These are phyloP conservation scores for Laothoe populi DNA, from an alignment of 2,888 invertebrate species.

Conservation along the genomic window DNA sequence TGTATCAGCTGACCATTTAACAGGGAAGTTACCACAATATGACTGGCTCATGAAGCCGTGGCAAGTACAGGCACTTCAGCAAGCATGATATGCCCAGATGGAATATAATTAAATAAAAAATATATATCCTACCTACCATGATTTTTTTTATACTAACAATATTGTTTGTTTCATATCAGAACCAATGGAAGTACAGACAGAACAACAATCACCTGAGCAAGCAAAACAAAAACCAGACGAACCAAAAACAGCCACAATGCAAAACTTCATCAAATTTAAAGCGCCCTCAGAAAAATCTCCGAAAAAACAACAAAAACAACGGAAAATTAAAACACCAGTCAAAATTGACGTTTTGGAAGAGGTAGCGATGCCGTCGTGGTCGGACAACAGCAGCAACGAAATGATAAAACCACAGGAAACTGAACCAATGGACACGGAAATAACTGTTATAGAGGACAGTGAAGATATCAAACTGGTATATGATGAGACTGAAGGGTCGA, in stretches of 20 bases:
- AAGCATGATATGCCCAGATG: too few relatives aligned
- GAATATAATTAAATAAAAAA: too few relatives aligned
- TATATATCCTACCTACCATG: too few relatives aligned
- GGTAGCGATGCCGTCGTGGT: conserved; percentile 80
- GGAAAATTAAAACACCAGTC: conserved; percentile 66
- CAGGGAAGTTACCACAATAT: too few relatives aligned
- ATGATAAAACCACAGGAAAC: conserved; percentile 58
- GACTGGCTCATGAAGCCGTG: too few relatives aligned
- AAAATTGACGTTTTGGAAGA: conserved; percentile 74
- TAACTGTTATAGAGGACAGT: conserved; percentile 68
- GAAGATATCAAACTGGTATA: conserved; percentile 86
- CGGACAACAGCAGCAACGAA: conserved; percentile 75
- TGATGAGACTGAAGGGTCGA: conserved; percentile 71
- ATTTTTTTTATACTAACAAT: background rate
- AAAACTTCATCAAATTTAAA: conserved; percentile 73
- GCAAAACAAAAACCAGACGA: conserved; percentile 41
- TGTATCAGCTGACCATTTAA: too few relatives aligned
- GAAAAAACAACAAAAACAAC: conserved; percentile 55
- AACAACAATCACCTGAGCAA: conserved; percentile 43
- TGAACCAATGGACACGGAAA: conserved; percentile 38
- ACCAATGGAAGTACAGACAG: conserved; percentile 54
- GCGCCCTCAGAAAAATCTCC: conserved; percentile 64
- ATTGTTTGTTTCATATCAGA: conserved; percentile 47
- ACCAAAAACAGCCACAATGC: conserved; percentile 57
- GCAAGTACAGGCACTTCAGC: too few relatives aligned